These are phyloP conservation scores for Melanotus villosus DNA, from an alignment of 2,888 invertebrate species.

Conservation along the genomic window DNA sequence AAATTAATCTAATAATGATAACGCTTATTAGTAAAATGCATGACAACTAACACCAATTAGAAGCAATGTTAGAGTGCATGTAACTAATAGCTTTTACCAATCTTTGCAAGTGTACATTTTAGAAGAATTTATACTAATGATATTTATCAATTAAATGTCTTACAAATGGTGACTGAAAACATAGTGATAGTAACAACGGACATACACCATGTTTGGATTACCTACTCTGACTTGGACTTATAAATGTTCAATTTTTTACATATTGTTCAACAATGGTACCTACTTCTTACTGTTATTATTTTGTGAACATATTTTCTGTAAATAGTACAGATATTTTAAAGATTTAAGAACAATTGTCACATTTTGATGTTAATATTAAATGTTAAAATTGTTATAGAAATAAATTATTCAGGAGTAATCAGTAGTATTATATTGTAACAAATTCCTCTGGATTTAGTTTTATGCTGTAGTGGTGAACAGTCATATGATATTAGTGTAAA, in stretches of 20 bases:
- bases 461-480: not conserved
- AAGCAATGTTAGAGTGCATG: not conserved
- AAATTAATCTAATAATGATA: not conserved
- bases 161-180: not conserved
- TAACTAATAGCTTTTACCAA: not conserved
- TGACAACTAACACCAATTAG: constrained; percentile 15
- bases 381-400: constrained; percentile 23
- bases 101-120: not conserved
- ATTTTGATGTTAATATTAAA: constrained; percentile 17
- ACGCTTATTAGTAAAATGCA: constrained; percentile 8
- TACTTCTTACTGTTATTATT: not conserved
- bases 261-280: too few species aligned
- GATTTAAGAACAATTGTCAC: not conserved
- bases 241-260: too few species aligned
- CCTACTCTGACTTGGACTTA: too few species aligned
- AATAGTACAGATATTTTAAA: not conserved
- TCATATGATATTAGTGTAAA: too few species aligned
- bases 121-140: not conserved
- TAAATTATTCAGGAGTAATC: constrained; percentile 1
- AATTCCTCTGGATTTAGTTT: not conserved
- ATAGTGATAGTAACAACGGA: not conserved
- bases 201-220: too few species aligned
- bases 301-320: not conserved
- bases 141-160: not conserved
- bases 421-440: too few species aligned